Conservation (phyloP, 92 coral and sea anemone genomes). For the Phymanthus crucifer region DNA sequence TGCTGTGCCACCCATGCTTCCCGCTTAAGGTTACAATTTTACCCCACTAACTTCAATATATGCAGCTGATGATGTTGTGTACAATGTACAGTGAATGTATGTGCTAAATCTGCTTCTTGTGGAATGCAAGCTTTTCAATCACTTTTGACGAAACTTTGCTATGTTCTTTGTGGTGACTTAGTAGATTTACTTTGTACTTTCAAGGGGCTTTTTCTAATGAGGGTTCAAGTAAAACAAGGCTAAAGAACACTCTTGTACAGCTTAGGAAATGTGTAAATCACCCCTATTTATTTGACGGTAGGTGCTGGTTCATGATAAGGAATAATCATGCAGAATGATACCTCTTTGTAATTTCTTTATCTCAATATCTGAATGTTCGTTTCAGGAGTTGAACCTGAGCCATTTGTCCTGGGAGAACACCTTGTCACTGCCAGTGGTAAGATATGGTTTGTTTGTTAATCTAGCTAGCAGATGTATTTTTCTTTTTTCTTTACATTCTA, state of each 20-base stretch:
- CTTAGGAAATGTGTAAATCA: constrained; percentile 86
- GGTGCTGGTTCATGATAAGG: neutral
- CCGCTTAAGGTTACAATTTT: no score
- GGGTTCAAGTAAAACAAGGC: constrained; percentile 60
- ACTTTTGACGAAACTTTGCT: no score
- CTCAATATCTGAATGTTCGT: neutral
- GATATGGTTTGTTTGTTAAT: neutral
- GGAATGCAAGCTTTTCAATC: no score
- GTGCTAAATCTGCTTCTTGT: no score
- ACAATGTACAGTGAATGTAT: no score
- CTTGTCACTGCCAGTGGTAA: constrained; percentile 87
- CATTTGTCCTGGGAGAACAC: constrained; percentile 88
- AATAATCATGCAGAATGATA: no score
- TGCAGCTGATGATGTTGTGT: no score
- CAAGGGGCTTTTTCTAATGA: constrained; percentile 58
- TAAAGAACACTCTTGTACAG: constrained; percentile 70
- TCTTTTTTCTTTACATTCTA: neutral
- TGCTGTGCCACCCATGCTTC: no score
- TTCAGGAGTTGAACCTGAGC: constrained; percentile 91
- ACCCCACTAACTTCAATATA: no score
- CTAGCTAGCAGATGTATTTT: neutral
- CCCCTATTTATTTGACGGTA: constrained; percentile 88
- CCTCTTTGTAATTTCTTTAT: neutral
- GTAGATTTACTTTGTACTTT: neutral
- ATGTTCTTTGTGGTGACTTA: no score